Conservation (phyloP, 2,113 vertebrate genomes). For the Chunga burmeisteri region DNA sequence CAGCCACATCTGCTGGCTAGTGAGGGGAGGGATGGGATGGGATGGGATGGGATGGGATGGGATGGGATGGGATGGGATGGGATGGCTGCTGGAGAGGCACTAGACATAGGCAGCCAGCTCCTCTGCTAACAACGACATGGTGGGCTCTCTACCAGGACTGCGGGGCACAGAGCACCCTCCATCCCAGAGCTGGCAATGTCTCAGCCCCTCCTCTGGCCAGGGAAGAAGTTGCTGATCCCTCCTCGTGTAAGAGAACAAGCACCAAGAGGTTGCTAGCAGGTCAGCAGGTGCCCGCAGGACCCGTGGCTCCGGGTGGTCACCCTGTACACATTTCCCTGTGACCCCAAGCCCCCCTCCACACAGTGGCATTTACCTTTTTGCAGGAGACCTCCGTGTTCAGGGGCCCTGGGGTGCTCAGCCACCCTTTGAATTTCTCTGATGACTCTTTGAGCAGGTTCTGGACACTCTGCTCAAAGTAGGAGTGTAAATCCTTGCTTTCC, state of each 20-base stretch:
- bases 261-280: no score
- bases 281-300: neutral
- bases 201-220: neutral
- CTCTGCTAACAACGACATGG: fast-evolving
- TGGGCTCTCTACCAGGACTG: neutral
- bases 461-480: constrained; percentile 77
- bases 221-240: neutral
- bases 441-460: constrained; percentile 79
- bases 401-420: constrained; percentile 72
- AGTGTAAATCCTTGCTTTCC: constrained; percentile 63
- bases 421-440: constrained; percentile 81
- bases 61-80: neutral
- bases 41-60: no score
- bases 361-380: constrained; percentile 75
- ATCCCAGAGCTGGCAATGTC: neutral
- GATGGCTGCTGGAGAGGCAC: neutral
- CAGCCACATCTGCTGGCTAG: neutral
- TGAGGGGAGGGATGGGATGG: neutral
- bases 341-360: neutral
- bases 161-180: neutral
- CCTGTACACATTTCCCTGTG: fast-evolving
- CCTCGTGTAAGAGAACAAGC: neutral
- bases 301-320: fast-evolving
- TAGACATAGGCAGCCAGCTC: neutral
- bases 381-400: constrained; percentile 81